Evolutionary conservation across 2,888 invertebrate genomes (phyloP).

Genomic region (Lithophane socia): DNA sequence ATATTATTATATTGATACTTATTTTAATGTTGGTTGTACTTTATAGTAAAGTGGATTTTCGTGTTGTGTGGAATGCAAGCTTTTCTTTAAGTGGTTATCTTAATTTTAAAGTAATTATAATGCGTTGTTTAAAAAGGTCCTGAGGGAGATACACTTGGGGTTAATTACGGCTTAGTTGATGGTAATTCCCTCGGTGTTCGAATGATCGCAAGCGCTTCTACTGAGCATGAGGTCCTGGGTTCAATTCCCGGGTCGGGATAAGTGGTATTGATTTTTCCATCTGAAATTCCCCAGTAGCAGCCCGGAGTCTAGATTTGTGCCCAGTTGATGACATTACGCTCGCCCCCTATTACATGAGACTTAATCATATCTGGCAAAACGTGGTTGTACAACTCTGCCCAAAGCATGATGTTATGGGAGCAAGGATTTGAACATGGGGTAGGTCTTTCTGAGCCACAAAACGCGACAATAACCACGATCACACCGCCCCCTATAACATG

Average conservation of each 20-base stretch:
- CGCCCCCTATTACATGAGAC: neutral
- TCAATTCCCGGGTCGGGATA: neutral
- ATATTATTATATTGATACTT: conserved; percentile 32
- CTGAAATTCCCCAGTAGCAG: neutral
- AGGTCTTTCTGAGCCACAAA: too few relatives aligned
- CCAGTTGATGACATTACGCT: neutral
- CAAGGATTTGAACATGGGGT: too few relatives aligned
- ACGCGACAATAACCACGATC: too few relatives aligned
- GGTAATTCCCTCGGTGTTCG: neutral
- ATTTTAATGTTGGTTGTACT: conserved; percentile 1
- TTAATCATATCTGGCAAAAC: neutral
- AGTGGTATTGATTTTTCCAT: neutral
- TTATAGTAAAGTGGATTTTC: conserved; percentile 40
- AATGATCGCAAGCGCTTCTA: neutral
- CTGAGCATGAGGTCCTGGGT: neutral
- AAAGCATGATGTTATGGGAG: too few relatives aligned
- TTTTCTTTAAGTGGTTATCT: neutral
- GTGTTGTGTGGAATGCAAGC: conserved; percentile 15
- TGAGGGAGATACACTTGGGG: neutral
- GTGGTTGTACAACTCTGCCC: neutral
- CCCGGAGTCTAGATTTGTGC: neutral
- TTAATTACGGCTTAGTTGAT: neutral
- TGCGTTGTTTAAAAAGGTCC: neutral
- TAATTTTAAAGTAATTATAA: neutral
- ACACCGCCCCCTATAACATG: neutral